Base-by-base conservation (phyloP, 1,140 invertebrate species). In the Hyposmocoma kahamanoa region DNA sequence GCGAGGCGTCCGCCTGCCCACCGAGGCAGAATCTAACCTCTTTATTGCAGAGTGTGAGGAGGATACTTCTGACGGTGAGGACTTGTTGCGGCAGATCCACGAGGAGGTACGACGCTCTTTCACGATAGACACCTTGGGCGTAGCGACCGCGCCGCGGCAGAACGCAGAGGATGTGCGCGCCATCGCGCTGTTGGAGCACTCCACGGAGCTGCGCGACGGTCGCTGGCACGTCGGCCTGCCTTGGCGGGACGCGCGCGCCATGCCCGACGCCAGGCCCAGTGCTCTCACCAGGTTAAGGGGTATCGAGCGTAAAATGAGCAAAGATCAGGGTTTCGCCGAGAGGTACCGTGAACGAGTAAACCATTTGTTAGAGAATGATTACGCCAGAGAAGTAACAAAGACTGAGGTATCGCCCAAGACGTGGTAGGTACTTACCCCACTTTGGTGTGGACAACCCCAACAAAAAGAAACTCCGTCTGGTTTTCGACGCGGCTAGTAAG, bases 161-260 rank as follows among this genome's bases (percentile, higher is more conserved):
- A 44, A 44, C 24, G 22, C 5, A 5, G 24, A 45, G 3, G 43
- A 32, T 30, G 15, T 17, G 1, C 15, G 24, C 11, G 26, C 43
- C 2, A 6, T 2, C 2, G 42, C 8, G 3, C 22, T 18, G 5
- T 2, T 44, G 15, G 42, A 44, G 2, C 10, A 30, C 3, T 17
- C 42, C 3, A 2, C 42, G 3, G n/a, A 3, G 15, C 17, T 44
- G 1, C 24, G 17, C 3, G 21, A 28, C 21, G 24, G 24, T 26
- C 9, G 26, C 3, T 44, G 42, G 42, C 13, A 30, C 3, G 42
- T 44, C 10, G 42, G 42, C 9, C 17, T 44, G 10, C 42, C 42
- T 3, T 44, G 42, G 42, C 8, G 17, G 10, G 42, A 44, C 8
- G 21, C 18, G 13, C 6, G 19, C 5, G 22, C 6, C 8, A 28